Evolutionary conservation across 2,113 vertebrate genomes (phyloP).

Genomic region (Plectropomus leopardus): DNA sequence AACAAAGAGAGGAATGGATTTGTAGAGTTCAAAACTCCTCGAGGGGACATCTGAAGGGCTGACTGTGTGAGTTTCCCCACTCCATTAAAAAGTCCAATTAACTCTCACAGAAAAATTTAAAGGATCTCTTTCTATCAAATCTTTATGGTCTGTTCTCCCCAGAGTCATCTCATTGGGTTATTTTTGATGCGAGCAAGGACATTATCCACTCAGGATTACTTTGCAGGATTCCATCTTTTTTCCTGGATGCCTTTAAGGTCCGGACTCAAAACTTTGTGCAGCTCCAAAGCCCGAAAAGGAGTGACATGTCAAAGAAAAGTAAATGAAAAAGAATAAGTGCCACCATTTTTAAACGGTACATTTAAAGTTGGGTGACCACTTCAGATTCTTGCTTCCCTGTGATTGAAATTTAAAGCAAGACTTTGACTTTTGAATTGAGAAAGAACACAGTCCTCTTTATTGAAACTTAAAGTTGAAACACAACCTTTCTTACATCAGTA

Average conservation of each 20-base stretch:
- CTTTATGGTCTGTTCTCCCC: not conserved
- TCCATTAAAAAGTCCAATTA: constrained; percentile 45
- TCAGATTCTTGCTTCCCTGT: not conserved
- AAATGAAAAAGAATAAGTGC: not conserved
- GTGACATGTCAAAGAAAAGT: not conserved
- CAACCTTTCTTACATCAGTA: not conserved
- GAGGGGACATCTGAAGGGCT: not conserved
- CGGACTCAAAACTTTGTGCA: not conserved
- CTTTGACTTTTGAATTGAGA: not conserved
- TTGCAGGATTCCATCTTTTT: not conserved
- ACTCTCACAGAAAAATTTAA: constrained; percentile 21
- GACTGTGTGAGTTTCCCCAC: constrained; percentile 5
- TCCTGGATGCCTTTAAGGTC: not conserved
- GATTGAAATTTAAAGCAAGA: not conserved
- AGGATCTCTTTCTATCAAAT: not conserved
- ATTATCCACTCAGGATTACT: not conserved
- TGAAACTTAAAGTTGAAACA: no score
- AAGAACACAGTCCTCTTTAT: not conserved
- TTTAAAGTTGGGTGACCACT: not conserved
- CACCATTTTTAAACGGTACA: not conserved
- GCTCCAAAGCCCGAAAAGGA: not conserved
- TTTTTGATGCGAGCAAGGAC: not conserved
- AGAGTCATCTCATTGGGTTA: not conserved
- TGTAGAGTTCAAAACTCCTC: constrained; percentile 7
- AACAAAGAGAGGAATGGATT: constrained; percentile 23